Evolutionary conservation across 2,797 vertebrate species (phyloP), one percentile per base, ranked within the genome.

Genomic region (Coilia nasus): DNA sequence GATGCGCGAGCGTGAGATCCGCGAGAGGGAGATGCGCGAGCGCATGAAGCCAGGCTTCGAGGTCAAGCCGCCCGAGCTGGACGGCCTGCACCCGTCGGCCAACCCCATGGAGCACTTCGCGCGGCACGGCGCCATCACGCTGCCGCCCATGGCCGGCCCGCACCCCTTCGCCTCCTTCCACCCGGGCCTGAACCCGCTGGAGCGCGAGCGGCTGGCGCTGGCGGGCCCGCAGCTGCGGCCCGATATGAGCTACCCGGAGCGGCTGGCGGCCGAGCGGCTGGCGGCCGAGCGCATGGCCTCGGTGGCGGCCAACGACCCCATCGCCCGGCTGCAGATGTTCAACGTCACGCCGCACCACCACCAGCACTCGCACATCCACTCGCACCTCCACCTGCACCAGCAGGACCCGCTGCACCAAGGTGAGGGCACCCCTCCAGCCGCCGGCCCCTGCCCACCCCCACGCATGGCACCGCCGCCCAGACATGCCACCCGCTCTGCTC

Each of bases 31-130:
- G 90, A 89, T 99, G 81, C 94, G 98, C 3, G 98, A 99, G 89
- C 94, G 98, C 90, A 99, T 99, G 98, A 99, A 99, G 89, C 98
- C 98, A 0, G 98, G 98, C 85, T 99, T 98, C 12, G 98, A 99
- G 95, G 97, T 99, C 91, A 99, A 99, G 93, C 98, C 98, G 1
- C 98, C 98, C 0, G 98, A 99, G 92, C 94, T 99, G 88, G 98
- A 99, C 81, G 92, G 97, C 12, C 94, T 99, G 88, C 98, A 99
- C 92, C 98, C 98, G 0, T 97, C 97, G 56, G 96, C 98, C 57
- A 99, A 99, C 89, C 98, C 98, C 92, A 99, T 99, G 98, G 98
- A 99, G 96, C 98, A 99, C 95, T 99, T 99, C 88, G 98, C 97
- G 89, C 94, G 98, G 88, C 98, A 99, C 2, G 98, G 98, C 0